A percentile compares a stretch with the other conserved stretches of the same genome.
These are phyloP conservation scores for Vollenhovia emeryi DNA, from an alignment of 1,140 invertebrate genomes.

Conservation along the genomic window DNA sequence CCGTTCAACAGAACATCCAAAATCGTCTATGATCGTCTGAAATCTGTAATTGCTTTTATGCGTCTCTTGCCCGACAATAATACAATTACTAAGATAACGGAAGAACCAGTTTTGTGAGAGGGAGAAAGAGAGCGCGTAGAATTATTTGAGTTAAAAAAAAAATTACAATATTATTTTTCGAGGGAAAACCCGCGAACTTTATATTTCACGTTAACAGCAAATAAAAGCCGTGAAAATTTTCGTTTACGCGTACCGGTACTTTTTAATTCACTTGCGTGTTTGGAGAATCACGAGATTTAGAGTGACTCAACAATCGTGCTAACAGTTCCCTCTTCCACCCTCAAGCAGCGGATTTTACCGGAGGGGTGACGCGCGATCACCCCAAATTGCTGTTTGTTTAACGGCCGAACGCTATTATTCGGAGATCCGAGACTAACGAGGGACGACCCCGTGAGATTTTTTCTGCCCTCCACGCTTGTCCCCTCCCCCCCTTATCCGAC, in stretches of 20 bases:
- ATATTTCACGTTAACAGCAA: background rate
- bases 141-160: background rate
- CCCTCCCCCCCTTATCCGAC: background rate
- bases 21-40: background rate
- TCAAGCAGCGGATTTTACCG: conserved; percentile 9
- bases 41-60: background rate
- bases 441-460: conserved; percentile 68
- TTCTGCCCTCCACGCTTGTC: conserved; percentile 35
- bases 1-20: background rate
- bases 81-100: background rate
- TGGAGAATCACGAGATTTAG: conserved; percentile 13
- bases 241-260: background rate
- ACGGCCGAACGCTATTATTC: conserved; percentile 70
- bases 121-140: background rate
- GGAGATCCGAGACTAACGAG: conserved; percentile 72
- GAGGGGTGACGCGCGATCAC: conserved; percentile 36
- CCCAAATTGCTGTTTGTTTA: conserved; percentile 74
- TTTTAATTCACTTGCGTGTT: background rate
- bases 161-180: background rate
- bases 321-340: background rate
- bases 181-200: background rate
- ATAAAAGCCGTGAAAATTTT: background rate
- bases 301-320: background rate
- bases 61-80: background rate
- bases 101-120: background rate